These are phyloP conservation scores for Eciton burchellii DNA, from an alignment of 1,140 invertebrate species.

Conservation along the genomic window DNA sequence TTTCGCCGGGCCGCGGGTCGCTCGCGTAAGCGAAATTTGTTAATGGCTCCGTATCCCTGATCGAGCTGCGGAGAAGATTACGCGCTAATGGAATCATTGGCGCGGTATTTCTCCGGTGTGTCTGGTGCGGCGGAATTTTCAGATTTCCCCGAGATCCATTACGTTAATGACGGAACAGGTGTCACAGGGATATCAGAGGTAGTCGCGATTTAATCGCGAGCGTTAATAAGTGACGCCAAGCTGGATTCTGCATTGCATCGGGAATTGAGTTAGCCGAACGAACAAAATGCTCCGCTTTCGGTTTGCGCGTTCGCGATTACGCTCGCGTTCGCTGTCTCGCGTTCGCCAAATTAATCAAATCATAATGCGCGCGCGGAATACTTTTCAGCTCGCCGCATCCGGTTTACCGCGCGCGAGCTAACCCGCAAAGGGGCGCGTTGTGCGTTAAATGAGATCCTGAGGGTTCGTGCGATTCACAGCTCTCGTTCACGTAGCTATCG, in stretches of 20 bases:
- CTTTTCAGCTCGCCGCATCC: not conserved
- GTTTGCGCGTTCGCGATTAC: not conserved
- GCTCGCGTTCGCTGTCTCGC: too few species aligned
- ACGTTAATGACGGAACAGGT: not conserved
- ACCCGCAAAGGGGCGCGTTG: constrained; percentile 14
- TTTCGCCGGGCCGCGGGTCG: not conserved
- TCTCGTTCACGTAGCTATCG: constrained; percentile 4
- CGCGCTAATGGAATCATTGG: constrained; percentile 33
- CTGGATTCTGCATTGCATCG: not conserved
- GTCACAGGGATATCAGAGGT: not conserved
- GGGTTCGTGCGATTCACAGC: not conserved
- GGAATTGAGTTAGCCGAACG: not conserved
- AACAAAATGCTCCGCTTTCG: not conserved
- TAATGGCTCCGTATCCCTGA: constrained; percentile 7
- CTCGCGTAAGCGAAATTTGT: constrained; percentile 34
- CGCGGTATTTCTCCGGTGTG: not conserved
- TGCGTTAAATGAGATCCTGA: not conserved
- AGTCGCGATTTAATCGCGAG: not conserved
- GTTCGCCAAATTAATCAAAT: constrained; percentile 3
- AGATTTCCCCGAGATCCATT: not conserved
- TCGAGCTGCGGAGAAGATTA: not conserved
- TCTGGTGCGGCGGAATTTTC: not conserved
- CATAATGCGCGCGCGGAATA: not conserved
- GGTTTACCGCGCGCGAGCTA: constrained; percentile 16
- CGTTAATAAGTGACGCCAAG: not conserved